These are phyloP conservation scores for Brenthis hecate DNA, from an alignment of 2,888 invertebrate species.

Conservation along the genomic window DNA sequence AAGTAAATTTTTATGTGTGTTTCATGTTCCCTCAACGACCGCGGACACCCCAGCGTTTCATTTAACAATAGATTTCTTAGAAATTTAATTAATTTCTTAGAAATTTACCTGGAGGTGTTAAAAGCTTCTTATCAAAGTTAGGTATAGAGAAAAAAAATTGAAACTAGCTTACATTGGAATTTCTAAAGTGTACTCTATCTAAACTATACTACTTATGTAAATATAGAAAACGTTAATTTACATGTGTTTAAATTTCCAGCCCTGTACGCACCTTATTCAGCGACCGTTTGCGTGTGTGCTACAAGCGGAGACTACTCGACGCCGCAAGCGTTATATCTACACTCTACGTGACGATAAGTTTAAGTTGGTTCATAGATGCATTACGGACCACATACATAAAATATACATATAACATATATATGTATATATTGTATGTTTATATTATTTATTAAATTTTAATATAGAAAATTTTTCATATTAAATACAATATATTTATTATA, in stretches of 20 bases:
- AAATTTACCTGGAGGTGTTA: no score
- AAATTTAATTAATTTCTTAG: no score
- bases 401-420: no score
- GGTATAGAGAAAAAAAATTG: not conserved
- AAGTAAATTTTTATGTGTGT: not conserved
- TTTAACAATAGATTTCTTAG: no score
- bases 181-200: not conserved
- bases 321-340: slow-evolving; percentile 47
- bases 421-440: no score
- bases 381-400: not conserved
- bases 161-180: not conserved
- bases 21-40: not conserved
- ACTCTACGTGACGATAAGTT: slow-evolving; percentile 2
- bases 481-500: no score
- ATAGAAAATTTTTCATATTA: no score
- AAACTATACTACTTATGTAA: not conserved
- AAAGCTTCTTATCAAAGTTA: not conserved
- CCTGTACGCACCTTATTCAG: slow-evolving; percentile 16
- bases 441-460: no score
- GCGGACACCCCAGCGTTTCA: no score
- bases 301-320: slow-evolving; percentile 56
- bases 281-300: slow-evolving; percentile 21
- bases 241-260: slow-evolving; percentile 17
- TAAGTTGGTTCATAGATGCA: not conserved
- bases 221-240: slow-evolving; percentile 16